Evolutionary conservation across 2,113 vertebrate species (phyloP), one percentile per base, ranked within the genome.

Genomic region (Melanerpes formicivorus): DNA sequence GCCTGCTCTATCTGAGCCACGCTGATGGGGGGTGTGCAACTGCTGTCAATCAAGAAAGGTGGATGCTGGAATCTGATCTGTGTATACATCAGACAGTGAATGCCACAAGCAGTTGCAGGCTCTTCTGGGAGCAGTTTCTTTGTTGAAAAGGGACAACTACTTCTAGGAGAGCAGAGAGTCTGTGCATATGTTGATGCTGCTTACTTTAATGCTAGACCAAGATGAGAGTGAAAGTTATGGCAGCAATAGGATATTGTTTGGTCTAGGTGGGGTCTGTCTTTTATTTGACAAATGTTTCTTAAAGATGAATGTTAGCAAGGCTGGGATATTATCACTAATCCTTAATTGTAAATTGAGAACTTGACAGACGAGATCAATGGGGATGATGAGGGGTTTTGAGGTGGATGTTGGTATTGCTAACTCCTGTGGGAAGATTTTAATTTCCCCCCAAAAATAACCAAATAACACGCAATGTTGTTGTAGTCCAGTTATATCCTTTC

Each of bases 321-420:
- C 48, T n/a, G 48, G 18, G 23, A 5, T 8, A 26, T 34, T 56
- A 29, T 89, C 4, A 6, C n/a, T 78, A 84, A 87, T 60, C 37
- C 42, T 60, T 72, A n/a, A 16, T 34, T 81, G 63, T 21, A 71
- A 78, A 8, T 11, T 80, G 58, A 84, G 54, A 81, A 46, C 9
- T 9, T 74, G 69, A 50, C 18, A 67, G 29, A n/a, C 30, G 32
- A 64, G 22, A 27, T n/a, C 67, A 76, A 13, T 2, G 5, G 71
- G 67, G 34, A 29, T 40, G 62, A 37, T 0, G 0, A 22, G 32
- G 6, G 67, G 5, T 54, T n/a, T 87, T 78, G 8, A 5, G 14
- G 63, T 52, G 42, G n/a, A 17, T 60, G 30, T 32, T 40, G n/a
- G 34, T 56, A 26, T 50, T 29, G 29, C 14, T 18, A 58, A 60